Evolutionary conservation across 2,113 vertebrate genomes (phyloP).

Genomic region (Pica pica): DNA sequence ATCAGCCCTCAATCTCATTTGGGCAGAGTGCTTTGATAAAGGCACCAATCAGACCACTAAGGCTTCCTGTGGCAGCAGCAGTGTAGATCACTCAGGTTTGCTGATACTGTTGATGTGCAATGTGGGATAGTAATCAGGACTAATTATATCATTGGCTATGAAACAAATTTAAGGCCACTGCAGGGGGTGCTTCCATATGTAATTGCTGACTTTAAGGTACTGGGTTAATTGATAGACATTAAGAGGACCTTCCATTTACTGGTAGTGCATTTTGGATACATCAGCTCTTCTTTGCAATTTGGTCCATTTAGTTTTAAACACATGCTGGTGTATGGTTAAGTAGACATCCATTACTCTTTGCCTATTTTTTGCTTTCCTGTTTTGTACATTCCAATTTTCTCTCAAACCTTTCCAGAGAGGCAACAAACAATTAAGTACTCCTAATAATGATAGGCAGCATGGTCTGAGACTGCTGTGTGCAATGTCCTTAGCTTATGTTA

Average conservation of each 20-base stretch:
- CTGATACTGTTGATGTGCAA: slow-evolving; percentile 83
- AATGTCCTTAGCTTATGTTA: not conserved
- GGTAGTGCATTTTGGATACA: slow-evolving; percentile 27
- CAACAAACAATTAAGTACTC: not conserved
- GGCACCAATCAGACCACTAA: slow-evolving; percentile 51
- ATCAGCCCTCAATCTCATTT: slow-evolving; percentile 66
- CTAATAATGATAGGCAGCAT: not conserved
- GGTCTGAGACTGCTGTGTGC: not conserved
- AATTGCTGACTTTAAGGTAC: slow-evolving; percentile 75
- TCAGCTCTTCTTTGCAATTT: not conserved
- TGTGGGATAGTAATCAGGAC: slow-evolving; percentile 87
- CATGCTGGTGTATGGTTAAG: not conserved
- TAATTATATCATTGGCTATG: slow-evolving; percentile 84
- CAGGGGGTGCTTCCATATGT: slow-evolving; percentile 66
- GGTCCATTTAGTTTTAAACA: not conserved
- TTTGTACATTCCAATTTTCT: not conserved
- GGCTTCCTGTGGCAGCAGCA: slow-evolving; percentile 67
- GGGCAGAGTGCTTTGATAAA: slow-evolving; percentile 69
- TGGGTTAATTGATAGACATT: slow-evolving; percentile 72
- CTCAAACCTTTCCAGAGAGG: not conserved
- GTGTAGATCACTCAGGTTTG: slow-evolving; percentile 70
- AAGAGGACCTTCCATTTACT: slow-evolving; percentile 60
- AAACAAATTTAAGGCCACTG: slow-evolving; percentile 70
- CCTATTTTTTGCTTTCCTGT: not conserved
- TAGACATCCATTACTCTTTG: not conserved